phyloP scores from a whole-genome alignment of 2,113 vertebrate species.

The Gobiocypris rarus region DNA sequence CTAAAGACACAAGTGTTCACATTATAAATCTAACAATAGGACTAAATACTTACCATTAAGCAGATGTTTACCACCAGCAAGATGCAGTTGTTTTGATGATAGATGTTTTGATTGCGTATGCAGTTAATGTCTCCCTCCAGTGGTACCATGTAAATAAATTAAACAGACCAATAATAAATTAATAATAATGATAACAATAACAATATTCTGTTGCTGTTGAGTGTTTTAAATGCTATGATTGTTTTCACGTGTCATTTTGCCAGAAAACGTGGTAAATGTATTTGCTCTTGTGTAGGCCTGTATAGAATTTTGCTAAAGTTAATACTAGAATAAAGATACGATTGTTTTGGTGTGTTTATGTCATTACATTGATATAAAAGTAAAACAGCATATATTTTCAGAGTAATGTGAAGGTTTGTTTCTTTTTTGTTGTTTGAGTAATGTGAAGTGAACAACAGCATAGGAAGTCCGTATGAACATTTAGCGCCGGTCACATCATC shows the following conservation, averaged over 20 bases:
- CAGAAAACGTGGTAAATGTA: neutral
- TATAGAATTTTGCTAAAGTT: neutral
- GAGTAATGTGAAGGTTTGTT: too few relatives aligned
- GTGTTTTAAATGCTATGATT: neutral
- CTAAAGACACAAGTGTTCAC: neutral
- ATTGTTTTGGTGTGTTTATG: neutral
- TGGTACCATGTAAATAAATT: neutral
- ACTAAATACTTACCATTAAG: neutral
- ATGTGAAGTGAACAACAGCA: too few relatives aligned
- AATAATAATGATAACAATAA: too few relatives aligned
- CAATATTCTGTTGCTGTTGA: too few relatives aligned
- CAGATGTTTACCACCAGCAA: neutral
- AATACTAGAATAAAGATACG: neutral
- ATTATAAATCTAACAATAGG: neutral
- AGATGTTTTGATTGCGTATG: too few relatives aligned
- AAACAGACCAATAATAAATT: too few relatives aligned
- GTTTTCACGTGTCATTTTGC: neutral
- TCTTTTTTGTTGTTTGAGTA: too few relatives aligned
- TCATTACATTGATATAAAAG: neutral
- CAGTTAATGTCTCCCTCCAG: slow-evolving; percentile 26
- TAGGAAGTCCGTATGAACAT: too few relatives aligned
- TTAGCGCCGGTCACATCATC: neutral
- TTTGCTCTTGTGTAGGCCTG: neutral
- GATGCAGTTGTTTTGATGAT: neutral
- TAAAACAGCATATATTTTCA: too few relatives aligned